Base-by-base conservation (phyloP, 2,113 vertebrate species). In the Pelusios castaneus region DNA sequence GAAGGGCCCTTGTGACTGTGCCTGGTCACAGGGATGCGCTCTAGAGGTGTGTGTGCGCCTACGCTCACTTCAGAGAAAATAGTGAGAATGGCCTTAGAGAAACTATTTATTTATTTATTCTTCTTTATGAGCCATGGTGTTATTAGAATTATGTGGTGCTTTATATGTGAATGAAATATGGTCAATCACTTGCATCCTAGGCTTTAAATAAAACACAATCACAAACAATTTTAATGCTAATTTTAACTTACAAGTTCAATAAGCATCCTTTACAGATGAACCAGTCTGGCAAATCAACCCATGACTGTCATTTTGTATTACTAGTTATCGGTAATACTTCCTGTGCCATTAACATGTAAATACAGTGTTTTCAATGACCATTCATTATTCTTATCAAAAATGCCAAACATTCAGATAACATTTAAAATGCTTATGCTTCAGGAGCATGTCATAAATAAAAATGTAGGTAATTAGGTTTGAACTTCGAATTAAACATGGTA, bases 171-270 rank as follows among this genome's bases (percentile, higher is more conserved):
- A 38, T 24, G 55, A 24, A 29, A 4, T 31, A 1, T 5, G 27
- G 45, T 55, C 85, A 82, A 91, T 89, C 2, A 70, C 2, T 29
- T 86, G 16, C 6, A 67, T 25, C 73, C 60, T 90, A 24, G 24
- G 49, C 43, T 79, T 80, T 83, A 93, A 94, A 85, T 89, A 87
- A 94, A 95, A 88, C 73, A 78, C 5, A 9, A 90, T 87, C 80
- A 51, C 60, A 85, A 92, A 84, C 31, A 29, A 63, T 93, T n/a
- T 82, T 73, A 25, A 2, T 41, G 70, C 1, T 93, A 13, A 60
- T 82, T 94, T 95, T 93, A 60, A 58, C 22, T 43, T 94, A 83
- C 75, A 70, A 91, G 22, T 84, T 94, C 60, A 75, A 45, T 83
- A 93, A 75, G 45, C 0, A 78, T 87, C 52, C n/a, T 95, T 95